A percentile compares a stretch with the other conserved stretches of the same genome.
phyloP scores from a whole-genome alignment of 2,797 vertebrate species.

The Poeciliopsis presidionis region DNA sequence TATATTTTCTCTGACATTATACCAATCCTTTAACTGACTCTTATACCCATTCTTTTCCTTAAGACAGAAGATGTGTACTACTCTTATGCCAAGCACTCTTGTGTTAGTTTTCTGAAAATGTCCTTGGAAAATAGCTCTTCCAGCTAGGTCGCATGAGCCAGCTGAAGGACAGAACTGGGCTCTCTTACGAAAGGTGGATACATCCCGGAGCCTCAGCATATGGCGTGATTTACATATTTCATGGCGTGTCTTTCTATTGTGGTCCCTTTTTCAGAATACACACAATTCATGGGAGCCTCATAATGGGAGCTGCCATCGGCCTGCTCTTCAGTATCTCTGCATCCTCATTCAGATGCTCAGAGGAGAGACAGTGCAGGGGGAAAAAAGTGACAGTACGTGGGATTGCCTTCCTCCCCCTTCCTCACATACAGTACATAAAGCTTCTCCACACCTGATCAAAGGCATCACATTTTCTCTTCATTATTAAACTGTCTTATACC shows the following conservation, averaged over 20 bases:
- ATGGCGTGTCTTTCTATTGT: slow-evolving; percentile 28
- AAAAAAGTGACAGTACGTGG: slow-evolving; percentile 31
- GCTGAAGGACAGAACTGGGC: slow-evolving; percentile 24
- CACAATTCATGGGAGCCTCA: slow-evolving; percentile 25
- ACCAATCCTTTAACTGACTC: slow-evolving; percentile 21
- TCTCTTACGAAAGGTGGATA: slow-evolving; percentile 19
- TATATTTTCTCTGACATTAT: slow-evolving; percentile 30
- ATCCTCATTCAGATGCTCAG: slow-evolving; percentile 28
- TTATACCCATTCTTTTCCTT: slow-evolving; percentile 17
- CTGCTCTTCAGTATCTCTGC: slow-evolving; percentile 27
- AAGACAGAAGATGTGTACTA: neutral
- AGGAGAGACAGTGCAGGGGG: slow-evolving; percentile 23
- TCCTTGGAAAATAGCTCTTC: slow-evolving; percentile 6
- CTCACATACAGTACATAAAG: slow-evolving; percentile 14
- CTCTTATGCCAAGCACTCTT: slow-evolving; percentile 6
- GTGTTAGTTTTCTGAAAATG: slow-evolving; percentile 8
- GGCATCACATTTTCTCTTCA: slow-evolving; percentile 51
- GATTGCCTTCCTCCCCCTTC: neutral
- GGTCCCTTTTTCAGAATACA: slow-evolving; percentile 27
- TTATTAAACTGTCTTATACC: slow-evolving; percentile 37
- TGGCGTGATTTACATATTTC: slow-evolving; percentile 39
- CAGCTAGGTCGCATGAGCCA: slow-evolving; percentile 7
- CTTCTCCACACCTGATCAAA: slow-evolving; percentile 50
- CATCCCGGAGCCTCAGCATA: slow-evolving; percentile 26
- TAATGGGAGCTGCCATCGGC: slow-evolving; percentile 33